Evolutionary conservation across 2,113 vertebrate species (phyloP), one percentile per base, ranked within the genome.

Genomic region (Rhinopomastus cyanomelas): DNA sequence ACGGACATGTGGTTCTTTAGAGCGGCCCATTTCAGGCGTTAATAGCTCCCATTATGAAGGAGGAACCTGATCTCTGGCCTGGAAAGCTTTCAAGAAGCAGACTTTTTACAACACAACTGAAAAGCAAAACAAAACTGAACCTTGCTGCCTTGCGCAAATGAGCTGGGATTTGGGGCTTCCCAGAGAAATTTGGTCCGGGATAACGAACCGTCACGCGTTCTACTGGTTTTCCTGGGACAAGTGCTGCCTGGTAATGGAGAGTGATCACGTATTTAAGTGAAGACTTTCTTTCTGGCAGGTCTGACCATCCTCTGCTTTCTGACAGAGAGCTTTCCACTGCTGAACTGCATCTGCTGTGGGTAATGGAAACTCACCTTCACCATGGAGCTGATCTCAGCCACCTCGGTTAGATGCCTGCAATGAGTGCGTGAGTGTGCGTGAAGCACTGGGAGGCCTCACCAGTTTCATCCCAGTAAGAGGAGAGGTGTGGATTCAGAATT

Each of bases 1-100:
- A 97, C 90, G 12, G 96, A 95, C 97, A 97, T 97, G 96, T 97
- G 97, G 96, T 96, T 95, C 96, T 97, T 97, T 93, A 95, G 89
- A 96, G 44, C 8, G 82, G 94, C 88, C 96, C 94, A 96, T 96
- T 96, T 93, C 87, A 90, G 95, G 81, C 91, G 75, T 94, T 84
- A 73, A 91, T 90, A 87, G 92, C 79, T 91, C 93, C 75, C 73
- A 94, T 92, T 95, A 95, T 95, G 91, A 96, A 96, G 71, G 80
- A 90, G 92, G 94, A 93, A 96, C 90, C 94, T 95, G 87, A 91
- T 75, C 64, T 92, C 82, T 79, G 93, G 89, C 94, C 86, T 68
- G 79, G 86, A 92, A 94, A 84, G 86, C 94, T 95, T 89, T 94
- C 95, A 92, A 93, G 93, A 95, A 96, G 81, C 90, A 94, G 94